Evolutionary conservation across 2,797 vertebrate genomes (phyloP).

Genomic region (Scleropages formosus): DNA sequence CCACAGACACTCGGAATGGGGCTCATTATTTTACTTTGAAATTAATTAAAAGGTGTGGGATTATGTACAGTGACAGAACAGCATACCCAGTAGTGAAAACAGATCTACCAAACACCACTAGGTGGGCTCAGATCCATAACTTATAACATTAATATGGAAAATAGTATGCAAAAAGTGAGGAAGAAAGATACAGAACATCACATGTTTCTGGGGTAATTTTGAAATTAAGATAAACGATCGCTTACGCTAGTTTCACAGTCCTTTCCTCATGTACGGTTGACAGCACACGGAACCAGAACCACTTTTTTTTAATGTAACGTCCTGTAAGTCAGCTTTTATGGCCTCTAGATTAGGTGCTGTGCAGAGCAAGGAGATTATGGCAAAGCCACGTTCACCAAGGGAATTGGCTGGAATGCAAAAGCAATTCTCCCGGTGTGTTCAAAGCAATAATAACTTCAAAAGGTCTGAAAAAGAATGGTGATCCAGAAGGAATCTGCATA

Average conservation of each 20-base stretch:
- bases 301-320: too few relatives aligned
- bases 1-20: too few relatives aligned
- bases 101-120: conserved; percentile 16
- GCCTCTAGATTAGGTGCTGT: not conserved
- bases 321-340: not conserved
- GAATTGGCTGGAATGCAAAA: not conserved
- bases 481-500: conserved; percentile 14
- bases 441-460: not conserved
- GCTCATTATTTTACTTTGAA: too few relatives aligned
- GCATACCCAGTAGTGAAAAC: not conserved
- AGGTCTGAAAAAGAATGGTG: not conserved
- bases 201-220: too few relatives aligned
- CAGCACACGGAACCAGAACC: not conserved
- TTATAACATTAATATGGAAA: too few relatives aligned
- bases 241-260: not conserved
- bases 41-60: too few relatives aligned
- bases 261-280: conserved; percentile 4
- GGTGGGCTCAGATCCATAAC: conserved; percentile 24
- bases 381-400: not conserved
- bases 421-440: conserved; percentile 8
- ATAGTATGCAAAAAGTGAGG: too few relatives aligned
- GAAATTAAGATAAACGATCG: too few relatives aligned
- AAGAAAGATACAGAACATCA: too few relatives aligned
- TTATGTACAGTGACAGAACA: too few relatives aligned
- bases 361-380: not conserved